Evolutionary conservation across 1,140 invertebrate genomes (phyloP).

Genomic region (Ericerus pela): DNA sequence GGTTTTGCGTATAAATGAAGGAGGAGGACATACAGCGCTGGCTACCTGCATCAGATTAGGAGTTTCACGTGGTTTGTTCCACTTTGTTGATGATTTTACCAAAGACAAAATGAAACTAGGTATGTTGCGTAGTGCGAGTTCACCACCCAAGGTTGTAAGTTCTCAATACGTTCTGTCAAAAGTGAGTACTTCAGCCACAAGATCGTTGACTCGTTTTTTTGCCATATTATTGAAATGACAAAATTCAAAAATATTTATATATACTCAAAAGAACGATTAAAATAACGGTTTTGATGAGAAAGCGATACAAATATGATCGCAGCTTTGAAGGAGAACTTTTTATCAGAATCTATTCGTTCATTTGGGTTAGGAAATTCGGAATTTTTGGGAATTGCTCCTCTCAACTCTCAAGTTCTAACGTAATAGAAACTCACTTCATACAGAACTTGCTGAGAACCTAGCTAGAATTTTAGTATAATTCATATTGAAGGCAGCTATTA

Average conservation of each 20-base stretch:
- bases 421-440: no score
- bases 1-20: slow-evolving; percentile 45
- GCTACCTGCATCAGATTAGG: slow-evolving; percentile 74
- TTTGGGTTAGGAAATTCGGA: no score
- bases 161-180: not conserved
- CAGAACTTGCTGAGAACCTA: no score
- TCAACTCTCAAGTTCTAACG: no score
- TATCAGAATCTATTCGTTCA: no score
- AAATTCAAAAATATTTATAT: not conserved
- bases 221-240: not conserved
- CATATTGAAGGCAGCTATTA: no score
- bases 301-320: not conserved
- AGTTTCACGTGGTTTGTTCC: slow-evolving; percentile 58
- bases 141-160: not conserved
- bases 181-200: not conserved
- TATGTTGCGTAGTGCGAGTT: no score
- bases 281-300: no score
- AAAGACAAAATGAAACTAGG: slow-evolving; percentile 75
- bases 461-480: no score
- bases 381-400: no score
- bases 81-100: slow-evolving; percentile 61
- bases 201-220: not conserved
- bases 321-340: not conserved
- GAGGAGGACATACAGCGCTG: slow-evolving; percentile 44
- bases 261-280: no score